These are phyloP conservation scores for Porites lobata DNA, from an alignment of 92 coral and sea anemone species.

Conservation along the genomic window DNA sequence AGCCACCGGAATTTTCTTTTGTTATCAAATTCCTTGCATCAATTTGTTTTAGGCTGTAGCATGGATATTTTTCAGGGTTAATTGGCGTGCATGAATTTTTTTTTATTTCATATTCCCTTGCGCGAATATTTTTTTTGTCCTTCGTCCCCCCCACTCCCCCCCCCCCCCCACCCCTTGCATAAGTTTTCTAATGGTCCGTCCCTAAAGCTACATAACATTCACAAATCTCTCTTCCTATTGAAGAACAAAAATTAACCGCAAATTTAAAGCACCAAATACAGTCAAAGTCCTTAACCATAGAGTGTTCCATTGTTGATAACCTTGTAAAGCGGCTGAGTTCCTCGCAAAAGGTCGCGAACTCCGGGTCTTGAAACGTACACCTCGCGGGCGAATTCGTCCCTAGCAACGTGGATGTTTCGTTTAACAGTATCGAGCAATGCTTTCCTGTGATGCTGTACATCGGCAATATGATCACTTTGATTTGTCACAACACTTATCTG, in stretches of 20 bases:
- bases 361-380: slow-evolving; percentile 85
- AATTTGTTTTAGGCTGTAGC: too few species aligned
- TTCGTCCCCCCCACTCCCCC: too few species aligned
- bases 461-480: slow-evolving; percentile 82
- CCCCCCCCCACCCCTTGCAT: too few species aligned
- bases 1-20: too few species aligned
- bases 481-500: slow-evolving; percentile 85
- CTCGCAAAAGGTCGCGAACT: slow-evolving; percentile 82
- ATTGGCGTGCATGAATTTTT: too few species aligned
- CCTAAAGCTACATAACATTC: too few species aligned
- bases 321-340: slow-evolving; percentile 89
- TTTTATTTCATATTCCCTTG: too few species aligned
- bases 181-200: too few species aligned
- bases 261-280: background rate
- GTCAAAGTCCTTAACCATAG: slow-evolving; percentile 53
- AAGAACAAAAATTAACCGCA: background rate
- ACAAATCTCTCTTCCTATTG: too few species aligned
- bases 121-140: too few species aligned
- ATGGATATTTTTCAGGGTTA: too few species aligned
- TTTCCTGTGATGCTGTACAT: slow-evolving; percentile 85
- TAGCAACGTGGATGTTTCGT: slow-evolving; percentile 84
- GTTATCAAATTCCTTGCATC: too few species aligned
- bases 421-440: slow-evolving; percentile 75
- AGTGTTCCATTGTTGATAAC: slow-evolving; percentile 90
- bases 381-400: slow-evolving; percentile 91